phyloP scores from a whole-genome alignment of 2,113 vertebrate species.

The Chamaea fasciata region DNA sequence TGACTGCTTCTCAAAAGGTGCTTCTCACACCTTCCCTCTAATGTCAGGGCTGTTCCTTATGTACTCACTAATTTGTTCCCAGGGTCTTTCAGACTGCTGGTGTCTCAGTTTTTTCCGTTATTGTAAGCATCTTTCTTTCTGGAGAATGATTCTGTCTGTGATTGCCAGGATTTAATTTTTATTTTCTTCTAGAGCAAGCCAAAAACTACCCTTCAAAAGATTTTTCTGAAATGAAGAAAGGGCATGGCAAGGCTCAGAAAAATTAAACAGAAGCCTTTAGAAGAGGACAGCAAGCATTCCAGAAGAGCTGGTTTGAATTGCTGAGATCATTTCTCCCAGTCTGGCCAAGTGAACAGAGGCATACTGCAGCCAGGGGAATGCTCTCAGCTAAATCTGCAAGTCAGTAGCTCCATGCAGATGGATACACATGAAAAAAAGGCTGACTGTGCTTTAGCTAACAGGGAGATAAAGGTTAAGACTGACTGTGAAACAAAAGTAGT shows the following conservation, averaged over 20 bases:
- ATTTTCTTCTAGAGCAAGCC: neutral
- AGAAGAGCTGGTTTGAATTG: neutral
- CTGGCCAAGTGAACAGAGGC: neutral
- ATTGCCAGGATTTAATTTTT: neutral
- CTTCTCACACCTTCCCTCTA: neutral
- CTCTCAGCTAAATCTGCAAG: neutral
- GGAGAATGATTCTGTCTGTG: neutral
- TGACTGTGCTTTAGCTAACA: neutral
- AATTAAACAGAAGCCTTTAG: neutral
- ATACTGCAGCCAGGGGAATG: neutral
- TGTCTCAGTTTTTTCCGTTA: neutral
- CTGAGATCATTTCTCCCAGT: neutral
- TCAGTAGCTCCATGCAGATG: neutral
- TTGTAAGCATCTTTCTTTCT: neutral
- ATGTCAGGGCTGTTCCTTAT: neutral
- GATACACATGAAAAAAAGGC: neutral
- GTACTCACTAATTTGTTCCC: neutral
- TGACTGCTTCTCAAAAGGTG: neutral
- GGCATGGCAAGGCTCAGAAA: conserved; percentile 30
- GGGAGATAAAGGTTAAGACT: neutral
- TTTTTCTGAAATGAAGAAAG: conserved; percentile 51
- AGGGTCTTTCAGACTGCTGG: neutral
- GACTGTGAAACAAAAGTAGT: neutral
- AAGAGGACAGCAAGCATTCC: neutral
- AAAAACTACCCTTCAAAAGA: neutral